These are phyloP conservation scores for Perizoma flavofasciatum DNA, from an alignment of 2,888 invertebrate genomes.

Conservation along the genomic window DNA sequence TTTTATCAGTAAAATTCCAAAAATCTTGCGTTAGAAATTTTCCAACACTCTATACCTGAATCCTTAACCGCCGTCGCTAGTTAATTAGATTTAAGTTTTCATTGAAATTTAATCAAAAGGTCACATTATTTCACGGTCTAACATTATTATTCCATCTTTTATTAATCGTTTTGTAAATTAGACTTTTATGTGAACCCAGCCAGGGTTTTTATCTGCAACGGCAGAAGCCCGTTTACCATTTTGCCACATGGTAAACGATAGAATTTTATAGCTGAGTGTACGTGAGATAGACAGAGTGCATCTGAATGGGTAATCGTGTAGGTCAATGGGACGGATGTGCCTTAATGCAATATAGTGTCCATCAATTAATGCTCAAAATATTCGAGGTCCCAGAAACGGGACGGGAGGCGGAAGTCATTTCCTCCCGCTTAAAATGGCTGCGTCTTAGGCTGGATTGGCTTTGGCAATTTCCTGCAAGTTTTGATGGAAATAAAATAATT, in stretches of 20 bases:
- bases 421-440: slow-evolving; percentile 20
- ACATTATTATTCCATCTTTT: slow-evolving; percentile 6
- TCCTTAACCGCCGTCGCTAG: slow-evolving; percentile 5
- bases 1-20: too few species aligned
- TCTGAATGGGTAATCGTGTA: background rate
- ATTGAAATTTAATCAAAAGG: slow-evolving; percentile 14
- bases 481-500: slow-evolving; percentile 3
- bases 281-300: background rate
- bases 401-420: slow-evolving; percentile 19
- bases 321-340: slow-evolving; percentile 1
- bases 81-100: slow-evolving; percentile 21
- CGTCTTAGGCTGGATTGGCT: slow-evolving; percentile 12
- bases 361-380: slow-evolving; percentile 21
- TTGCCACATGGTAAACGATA: too few species aligned
- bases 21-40: background rate
- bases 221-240: too few species aligned
- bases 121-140: slow-evolving; percentile 7
- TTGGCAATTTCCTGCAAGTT: slow-evolving; percentile 21
- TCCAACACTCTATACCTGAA: background rate
- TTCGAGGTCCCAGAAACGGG: slow-evolving; percentile 3
- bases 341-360: background rate
- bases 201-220: background rate
- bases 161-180: background rate
- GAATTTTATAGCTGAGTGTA: background rate
- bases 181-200: background rate